Conservation (phyloP, 2,888 invertebrate genomes). For the Megalurothrips usitatus region DNA sequence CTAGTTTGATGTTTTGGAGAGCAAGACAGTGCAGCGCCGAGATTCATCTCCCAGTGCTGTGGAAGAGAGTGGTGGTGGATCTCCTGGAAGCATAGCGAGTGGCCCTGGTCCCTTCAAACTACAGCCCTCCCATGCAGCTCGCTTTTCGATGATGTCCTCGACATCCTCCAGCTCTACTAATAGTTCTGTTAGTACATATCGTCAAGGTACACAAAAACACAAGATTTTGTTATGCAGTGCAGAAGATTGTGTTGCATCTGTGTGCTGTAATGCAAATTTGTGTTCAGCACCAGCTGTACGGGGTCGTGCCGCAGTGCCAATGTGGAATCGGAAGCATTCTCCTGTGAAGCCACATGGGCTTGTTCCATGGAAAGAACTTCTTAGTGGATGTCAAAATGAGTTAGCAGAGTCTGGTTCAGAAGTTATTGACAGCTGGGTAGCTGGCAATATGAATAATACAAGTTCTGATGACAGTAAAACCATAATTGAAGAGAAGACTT, state of each 20-base stretch:
- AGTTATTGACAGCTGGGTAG: neutral
- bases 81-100: neutral
- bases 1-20: neutral
- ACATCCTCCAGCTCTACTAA: neutral
- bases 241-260: neutral
- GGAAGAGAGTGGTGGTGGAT: neutral
- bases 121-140: neutral
- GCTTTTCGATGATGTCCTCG: neutral
- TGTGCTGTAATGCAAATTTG: neutral
- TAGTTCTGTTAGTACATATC: neutral
- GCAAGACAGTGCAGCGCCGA: neutral
- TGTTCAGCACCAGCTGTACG: neutral
- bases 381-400: neutral
- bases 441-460: neutral
- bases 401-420: neutral
- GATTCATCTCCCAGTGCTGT: conserved; percentile 12
- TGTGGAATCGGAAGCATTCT: neutral
- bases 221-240: neutral
- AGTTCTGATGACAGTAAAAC: neutral
- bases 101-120: neutral
- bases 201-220: neutral
- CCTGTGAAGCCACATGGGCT: neutral
- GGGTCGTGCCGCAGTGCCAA: neutral
- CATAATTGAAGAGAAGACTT: neutral
- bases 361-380: neutral